These are phyloP conservation scores for Monodelphis domestica DNA, from an alignment of 2,797 vertebrate genomes.

Conservation along the genomic window DNA sequence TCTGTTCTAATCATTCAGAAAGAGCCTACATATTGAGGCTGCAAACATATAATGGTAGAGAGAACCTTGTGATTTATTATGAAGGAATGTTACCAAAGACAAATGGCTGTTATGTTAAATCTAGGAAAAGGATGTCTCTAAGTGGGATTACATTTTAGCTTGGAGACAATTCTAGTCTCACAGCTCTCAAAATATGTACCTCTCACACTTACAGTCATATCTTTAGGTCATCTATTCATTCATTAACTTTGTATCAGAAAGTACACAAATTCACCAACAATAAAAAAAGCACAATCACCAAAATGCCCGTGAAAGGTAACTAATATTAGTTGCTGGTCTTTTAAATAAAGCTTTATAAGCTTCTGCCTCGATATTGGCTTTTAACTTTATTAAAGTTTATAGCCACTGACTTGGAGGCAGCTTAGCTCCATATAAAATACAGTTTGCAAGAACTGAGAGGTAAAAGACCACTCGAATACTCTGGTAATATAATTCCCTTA, in stretches of 20 bases:
- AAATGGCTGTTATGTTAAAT: neutral
- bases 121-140: neutral
- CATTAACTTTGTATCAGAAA: neutral
- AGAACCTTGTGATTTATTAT: neutral
- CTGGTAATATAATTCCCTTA: neutral
- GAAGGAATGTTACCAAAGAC: neutral
- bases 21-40: neutral
- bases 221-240: neutral
- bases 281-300: accelerated
- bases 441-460: neutral
- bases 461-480: neutral
- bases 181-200: neutral
- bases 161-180: neutral
- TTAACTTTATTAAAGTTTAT: neutral
- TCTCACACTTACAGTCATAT: neutral
- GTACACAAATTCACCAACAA: neutral
- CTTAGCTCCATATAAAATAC: neutral
- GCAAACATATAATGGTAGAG: neutral
- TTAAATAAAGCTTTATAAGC: neutral
- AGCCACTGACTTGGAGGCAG: neutral
- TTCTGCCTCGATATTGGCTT: neutral
- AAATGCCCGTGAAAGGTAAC: accelerated
- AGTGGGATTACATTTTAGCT: neutral
- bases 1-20: constrained; percentile 21
- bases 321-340: accelerated